phyloP scores from a whole-genome alignment of 2,113 vertebrate genomes.

The Mixornis gularis region DNA sequence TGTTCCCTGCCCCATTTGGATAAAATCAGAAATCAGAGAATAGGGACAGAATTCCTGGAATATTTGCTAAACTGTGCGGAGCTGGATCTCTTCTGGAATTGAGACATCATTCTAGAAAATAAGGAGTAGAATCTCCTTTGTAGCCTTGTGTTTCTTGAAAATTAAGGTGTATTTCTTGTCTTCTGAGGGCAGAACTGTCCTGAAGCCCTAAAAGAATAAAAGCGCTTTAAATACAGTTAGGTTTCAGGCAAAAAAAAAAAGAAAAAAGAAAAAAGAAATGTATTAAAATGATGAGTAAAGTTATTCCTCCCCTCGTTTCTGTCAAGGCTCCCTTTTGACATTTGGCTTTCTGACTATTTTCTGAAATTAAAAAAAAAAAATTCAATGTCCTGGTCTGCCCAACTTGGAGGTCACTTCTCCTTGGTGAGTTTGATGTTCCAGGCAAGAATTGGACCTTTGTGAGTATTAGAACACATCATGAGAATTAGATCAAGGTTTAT shows the following conservation, averaged over 20 bases:
- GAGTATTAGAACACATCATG: not conserved
- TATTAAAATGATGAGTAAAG: not conserved
- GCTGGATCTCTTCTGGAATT: not conserved
- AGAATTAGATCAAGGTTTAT: not conserved
- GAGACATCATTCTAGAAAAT: not conserved
- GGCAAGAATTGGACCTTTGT: not conserved
- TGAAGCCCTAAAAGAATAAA: not conserved
- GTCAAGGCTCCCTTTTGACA: not conserved
- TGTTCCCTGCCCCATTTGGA: not conserved
- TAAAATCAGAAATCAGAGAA: not conserved
- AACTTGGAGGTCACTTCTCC: not conserved
- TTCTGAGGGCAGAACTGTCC: not conserved
- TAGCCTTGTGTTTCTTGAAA: not conserved
- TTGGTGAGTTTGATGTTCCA: not conserved
- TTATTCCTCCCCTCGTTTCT: accelerated
- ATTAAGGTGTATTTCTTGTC: not conserved
- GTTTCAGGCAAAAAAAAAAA: not conserved
- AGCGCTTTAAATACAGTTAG: not conserved
- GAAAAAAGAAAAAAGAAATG: accelerated
- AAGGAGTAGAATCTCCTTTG: not conserved
- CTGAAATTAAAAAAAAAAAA: not conserved
- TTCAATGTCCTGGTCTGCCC: not conserved
- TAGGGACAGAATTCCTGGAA: not conserved
- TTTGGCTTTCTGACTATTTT: not conserved
- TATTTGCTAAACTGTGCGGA: not conserved